Conservation (phyloP, 2,888 invertebrate genomes). For the Zaprionus lineosus region DNA sequence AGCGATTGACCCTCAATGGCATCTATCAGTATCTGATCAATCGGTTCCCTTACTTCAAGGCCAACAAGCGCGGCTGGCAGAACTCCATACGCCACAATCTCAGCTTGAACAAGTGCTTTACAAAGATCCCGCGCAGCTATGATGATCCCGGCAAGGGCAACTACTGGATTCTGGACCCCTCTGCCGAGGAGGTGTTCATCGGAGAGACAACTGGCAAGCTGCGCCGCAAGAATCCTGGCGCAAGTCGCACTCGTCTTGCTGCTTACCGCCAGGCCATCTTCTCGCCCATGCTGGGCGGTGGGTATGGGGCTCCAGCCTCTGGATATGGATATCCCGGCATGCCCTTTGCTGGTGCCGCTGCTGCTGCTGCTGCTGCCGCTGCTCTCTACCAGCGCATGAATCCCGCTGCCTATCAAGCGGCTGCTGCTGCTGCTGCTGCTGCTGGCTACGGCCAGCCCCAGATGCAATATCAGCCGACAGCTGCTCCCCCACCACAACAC, state of each 20-base stretch:
- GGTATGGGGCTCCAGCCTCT: constrained; percentile 69
- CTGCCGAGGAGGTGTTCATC: constrained; percentile 99
- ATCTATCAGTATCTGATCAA: constrained; percentile 99
- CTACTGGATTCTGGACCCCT: constrained; percentile 99
- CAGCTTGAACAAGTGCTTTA: constrained; percentile 98
- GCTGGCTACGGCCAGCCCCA: constrained; percentile 57
- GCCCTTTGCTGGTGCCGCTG: constrained; percentile 72
- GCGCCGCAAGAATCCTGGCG: constrained; percentile 93
- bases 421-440: constrained; percentile 54
- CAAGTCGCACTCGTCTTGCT: constrained; percentile 93
- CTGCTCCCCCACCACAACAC: constrained; percentile 41
- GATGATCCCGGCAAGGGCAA: constrained; percentile 99
- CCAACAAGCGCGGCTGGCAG: constrained; percentile 99
- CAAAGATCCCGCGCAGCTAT: constrained; percentile 97
- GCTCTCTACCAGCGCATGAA: constrained; percentile 80
- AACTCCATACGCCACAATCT: constrained; percentile 99
- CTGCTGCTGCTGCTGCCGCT: constrained; percentile 75
- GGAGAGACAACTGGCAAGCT: constrained; percentile 98
- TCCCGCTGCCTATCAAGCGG: constrained; percentile 71
- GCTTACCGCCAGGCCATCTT: constrained; percentile 89
- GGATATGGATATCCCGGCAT: constrained; percentile 60
- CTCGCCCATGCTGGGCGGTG: constrained; percentile 72
- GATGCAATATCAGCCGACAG: constrained; percentile 56
- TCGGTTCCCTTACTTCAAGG: constrained; percentile 98
- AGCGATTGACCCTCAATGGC: constrained; percentile 95